A percentile compares a stretch with the other conserved stretches of the same genome.
Conservation (phyloP, 2,797 vertebrate genomes). For the Coregonus suidteri region DNA sequence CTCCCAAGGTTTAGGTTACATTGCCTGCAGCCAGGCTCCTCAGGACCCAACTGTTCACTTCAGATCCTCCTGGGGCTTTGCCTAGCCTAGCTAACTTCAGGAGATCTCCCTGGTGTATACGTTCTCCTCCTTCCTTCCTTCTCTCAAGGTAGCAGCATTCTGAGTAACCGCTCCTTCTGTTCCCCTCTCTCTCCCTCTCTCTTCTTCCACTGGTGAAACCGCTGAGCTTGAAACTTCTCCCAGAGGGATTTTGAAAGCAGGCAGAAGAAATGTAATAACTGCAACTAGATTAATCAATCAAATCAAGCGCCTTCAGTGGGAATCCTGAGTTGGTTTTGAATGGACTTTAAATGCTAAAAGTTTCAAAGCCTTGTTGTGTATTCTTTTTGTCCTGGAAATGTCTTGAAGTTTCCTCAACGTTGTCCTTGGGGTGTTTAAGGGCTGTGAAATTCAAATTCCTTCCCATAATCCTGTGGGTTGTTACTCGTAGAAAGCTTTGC, state of each 20-base stretch:
- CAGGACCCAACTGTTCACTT: neutral
- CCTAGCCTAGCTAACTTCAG: neutral
- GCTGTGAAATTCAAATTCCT: constrained; percentile 69
- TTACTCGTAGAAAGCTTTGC: constrained; percentile 24
- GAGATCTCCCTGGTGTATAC: constrained; percentile 7
- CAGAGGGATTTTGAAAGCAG: neutral
- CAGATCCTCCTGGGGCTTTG: neutral
- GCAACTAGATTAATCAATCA: neutral
- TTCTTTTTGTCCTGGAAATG: neutral
- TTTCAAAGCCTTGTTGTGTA: neutral
- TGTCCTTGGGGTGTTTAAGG: constrained; percentile 41
- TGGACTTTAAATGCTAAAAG: neutral
- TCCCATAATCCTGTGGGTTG: constrained; percentile 59
- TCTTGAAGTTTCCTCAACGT: neutral
- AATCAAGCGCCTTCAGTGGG: neutral
- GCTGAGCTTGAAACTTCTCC: constrained; percentile 8
- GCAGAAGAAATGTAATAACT: constrained; percentile 1
- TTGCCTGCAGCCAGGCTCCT: neutral
- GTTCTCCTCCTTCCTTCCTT: constrained; percentile 6
- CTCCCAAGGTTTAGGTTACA: neutral
- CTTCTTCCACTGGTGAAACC: neutral
- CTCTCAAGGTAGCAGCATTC: neutral
- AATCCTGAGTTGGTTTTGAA: neutral
- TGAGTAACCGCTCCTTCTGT: neutral
- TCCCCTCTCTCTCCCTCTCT: neutral